Percentiles rank a stretch among this genome's conserved stretches.
phyloP scores from a whole-genome alignment of 2,113 vertebrate genomes.

The Sinosuthora webbiana region DNA sequence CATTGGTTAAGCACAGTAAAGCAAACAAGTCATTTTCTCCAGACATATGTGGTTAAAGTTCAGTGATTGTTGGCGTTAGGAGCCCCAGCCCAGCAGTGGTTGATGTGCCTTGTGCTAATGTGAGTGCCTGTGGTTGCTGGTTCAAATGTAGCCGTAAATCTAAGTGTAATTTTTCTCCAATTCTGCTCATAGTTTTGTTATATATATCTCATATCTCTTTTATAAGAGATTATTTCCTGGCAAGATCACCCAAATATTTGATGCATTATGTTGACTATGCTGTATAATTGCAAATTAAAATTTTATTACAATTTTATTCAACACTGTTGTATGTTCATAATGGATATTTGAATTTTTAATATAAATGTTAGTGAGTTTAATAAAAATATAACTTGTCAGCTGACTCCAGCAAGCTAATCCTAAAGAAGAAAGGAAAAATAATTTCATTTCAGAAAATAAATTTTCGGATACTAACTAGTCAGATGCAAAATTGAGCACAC shows the following conservation, averaged over 20 bases:
- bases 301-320: neutral
- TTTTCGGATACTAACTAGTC: neutral
- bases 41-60: neutral
- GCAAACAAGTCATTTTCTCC: neutral
- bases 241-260: neutral
- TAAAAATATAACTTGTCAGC: neutral
- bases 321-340: neutral
- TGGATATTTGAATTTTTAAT: neutral
- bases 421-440: neutral
- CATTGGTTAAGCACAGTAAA: slow-evolving; percentile 9
- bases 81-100: neutral
- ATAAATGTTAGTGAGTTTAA: neutral
- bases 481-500: neutral
- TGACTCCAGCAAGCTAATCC: neutral
- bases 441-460: neutral
- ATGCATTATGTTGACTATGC: neutral
- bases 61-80: neutral
- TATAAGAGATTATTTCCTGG: neutral
- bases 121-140: neutral
- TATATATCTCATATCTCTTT: neutral
- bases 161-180: neutral
- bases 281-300: neutral
- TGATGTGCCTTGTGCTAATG: neutral
- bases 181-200: neutral
- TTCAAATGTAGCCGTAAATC: neutral